These are phyloP conservation scores for Molanna angustata DNA, from an alignment of 2,888 invertebrate species.

Conservation along the genomic window DNA sequence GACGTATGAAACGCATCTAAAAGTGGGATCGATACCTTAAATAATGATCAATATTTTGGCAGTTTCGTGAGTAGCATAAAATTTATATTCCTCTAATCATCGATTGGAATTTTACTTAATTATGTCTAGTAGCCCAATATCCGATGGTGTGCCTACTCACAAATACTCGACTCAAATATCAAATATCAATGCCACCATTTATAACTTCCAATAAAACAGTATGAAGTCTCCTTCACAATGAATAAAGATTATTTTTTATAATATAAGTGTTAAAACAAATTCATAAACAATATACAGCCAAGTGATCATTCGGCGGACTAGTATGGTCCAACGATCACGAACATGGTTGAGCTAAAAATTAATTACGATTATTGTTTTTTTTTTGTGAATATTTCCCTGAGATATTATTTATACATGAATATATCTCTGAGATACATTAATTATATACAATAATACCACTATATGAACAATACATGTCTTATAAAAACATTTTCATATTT, in stretches of 20 bases:
- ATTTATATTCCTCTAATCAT: constrained; percentile 8
- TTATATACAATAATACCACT: no score
- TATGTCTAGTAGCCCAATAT: constrained; percentile 12
- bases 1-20: no score
- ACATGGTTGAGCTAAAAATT: no score
- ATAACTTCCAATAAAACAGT: constrained; percentile 16
- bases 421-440: no score
- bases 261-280: constrained; percentile 18
- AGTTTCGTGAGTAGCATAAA: background rate
- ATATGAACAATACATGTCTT: no score
- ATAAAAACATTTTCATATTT: no score
- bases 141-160: background rate
- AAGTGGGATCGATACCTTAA: no score
- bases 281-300: constrained; percentile 1
- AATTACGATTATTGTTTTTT: no score
- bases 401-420: no score
- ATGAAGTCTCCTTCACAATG: constrained; percentile 12
- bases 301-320: no score
- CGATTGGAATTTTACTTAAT: constrained; percentile 12
- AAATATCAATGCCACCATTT: constrained; percentile 16
- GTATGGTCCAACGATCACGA: no score
- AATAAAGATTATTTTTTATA: constrained; percentile 9
- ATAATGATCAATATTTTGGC: background rate
- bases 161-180: constrained; percentile 11
- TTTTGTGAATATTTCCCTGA: no score